A percentile compares a stretch with the other conserved stretches of the same genome.
These are phyloP conservation scores for Pholis gunnellus DNA, from an alignment of 2,113 vertebrate species.

Conservation along the genomic window DNA sequence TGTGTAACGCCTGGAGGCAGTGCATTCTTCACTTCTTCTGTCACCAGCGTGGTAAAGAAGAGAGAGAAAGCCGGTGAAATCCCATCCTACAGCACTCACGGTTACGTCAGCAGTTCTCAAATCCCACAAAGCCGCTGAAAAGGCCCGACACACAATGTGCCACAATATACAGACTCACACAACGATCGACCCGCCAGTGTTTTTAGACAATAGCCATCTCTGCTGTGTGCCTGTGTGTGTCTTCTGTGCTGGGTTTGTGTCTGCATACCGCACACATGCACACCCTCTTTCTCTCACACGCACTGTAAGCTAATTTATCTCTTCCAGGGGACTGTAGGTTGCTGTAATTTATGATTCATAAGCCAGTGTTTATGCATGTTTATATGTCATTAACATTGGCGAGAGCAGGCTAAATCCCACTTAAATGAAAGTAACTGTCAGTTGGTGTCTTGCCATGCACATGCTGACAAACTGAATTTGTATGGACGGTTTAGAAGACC, in stretches of 20 bases:
- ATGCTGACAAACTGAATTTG: slow-evolving; percentile 56
- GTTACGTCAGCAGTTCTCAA: slow-evolving; percentile 83
- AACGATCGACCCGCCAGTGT: slow-evolving; percentile 72
- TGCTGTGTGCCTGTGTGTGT: slow-evolving; percentile 36
- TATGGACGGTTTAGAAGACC: slow-evolving; percentile 36
- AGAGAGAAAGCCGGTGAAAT: slow-evolving; percentile 78
- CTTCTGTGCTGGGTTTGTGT: slow-evolving; percentile 33
- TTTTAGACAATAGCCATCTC: slow-evolving; percentile 68
- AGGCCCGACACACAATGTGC: slow-evolving; percentile 76
- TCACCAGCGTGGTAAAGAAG: slow-evolving; percentile 69
- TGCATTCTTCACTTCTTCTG: slow-evolving; percentile 77
- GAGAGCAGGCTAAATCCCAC: slow-evolving; percentile 5
- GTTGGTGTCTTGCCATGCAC: slow-evolving; percentile 28
- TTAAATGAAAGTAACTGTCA: slow-evolving; percentile 24
- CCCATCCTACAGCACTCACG: slow-evolving; percentile 76
- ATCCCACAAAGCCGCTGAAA: slow-evolving; percentile 78
- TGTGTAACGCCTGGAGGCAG: slow-evolving; percentile 71
- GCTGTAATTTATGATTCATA: slow-evolving; percentile 40
- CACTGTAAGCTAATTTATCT: slow-evolving; percentile 7
- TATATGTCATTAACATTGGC: neutral
- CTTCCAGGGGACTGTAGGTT: slow-evolving; percentile 24
- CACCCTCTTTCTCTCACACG: neutral
- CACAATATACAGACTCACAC: slow-evolving; percentile 73
- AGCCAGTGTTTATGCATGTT: slow-evolving; percentile 15
- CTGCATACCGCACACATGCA: neutral